Percentiles rank a stretch among this genome's conserved stretches.
Conservation (phyloP, 2,113 vertebrate species). For the Corythornis madagascariensis region DNA sequence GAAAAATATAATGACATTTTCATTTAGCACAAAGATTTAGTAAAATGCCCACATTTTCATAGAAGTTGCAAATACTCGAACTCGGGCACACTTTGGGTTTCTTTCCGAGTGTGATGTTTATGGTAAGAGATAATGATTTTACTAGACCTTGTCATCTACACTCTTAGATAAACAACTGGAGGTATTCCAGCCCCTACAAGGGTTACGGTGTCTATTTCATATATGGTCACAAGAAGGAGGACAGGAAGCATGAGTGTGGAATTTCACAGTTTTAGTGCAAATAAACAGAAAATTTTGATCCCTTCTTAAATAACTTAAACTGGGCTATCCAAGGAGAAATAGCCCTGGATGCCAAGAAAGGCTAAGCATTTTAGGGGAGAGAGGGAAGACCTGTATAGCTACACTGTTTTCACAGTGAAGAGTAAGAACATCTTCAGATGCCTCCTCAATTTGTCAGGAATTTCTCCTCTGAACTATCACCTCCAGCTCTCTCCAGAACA, state of each 20-base stretch:
- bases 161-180: background rate
- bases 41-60: background rate
- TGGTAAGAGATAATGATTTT: background rate
- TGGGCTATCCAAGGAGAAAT: background rate
- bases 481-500: background rate
- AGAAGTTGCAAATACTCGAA: background rate
- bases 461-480: constrained; percentile 24
- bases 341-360: background rate
- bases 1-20: constrained; percentile 11
- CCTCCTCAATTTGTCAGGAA: constrained; percentile 29
- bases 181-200: background rate
- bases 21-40: background rate
- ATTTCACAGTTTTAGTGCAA: background rate
- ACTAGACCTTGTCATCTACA: background rate
- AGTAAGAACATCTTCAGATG: constrained; percentile 1
- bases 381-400: background rate
- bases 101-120: background rate
- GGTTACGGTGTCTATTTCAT: background rate
- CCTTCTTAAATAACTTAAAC: background rate
- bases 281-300: background rate
- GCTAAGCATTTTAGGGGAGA: background rate
- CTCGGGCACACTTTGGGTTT: background rate
- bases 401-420: background rate
- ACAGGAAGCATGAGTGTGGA: background rate
- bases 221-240: background rate